Conservation (phyloP, 2,888 invertebrate genomes). For the Andrena praecox region DNA sequence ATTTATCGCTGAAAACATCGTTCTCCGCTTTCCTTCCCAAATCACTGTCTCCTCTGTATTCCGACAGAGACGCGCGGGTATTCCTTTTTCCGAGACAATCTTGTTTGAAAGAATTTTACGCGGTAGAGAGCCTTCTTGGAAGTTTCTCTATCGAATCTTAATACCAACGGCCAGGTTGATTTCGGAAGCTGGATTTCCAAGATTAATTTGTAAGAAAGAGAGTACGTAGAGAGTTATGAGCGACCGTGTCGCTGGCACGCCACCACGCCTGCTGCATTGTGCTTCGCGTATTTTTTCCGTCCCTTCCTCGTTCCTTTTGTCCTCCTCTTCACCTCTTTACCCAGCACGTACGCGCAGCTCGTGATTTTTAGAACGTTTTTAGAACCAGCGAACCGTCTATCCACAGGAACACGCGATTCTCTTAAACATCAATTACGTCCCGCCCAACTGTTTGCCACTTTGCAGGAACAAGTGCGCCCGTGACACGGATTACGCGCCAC, state of each 20-base stretch:
- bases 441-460: constrained; percentile 32
- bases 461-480: not conserved
- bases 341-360: not conserved
- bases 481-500: constrained; percentile 41
- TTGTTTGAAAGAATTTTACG: constrained; percentile 25
- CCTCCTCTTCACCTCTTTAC: constrained; percentile 14
- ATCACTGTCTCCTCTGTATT: constrained; percentile 24
- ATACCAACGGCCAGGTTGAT: too few relatives aligned
- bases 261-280: constrained; percentile 70
- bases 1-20: too few relatives aligned
- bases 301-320: constrained; percentile 34
- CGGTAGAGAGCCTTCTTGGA: not conserved
- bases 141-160: not conserved
- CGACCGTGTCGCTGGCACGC: constrained; percentile 70
- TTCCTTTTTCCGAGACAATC: not conserved
- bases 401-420: not conserved
- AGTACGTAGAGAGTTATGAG: constrained; percentile 68
- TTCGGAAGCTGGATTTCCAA: constrained; percentile 11
- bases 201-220: constrained; percentile 66
- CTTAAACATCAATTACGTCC: constrained; percentile 30
- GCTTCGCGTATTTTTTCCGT: constrained; percentile 59
- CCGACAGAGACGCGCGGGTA: not conserved
- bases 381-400: not conserved
- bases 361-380: constrained; percentile 16
- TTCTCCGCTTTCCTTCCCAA: not conserved